These are phyloP conservation scores for Aurelia aurita complex sp. Pacific DNA, from an alignment of 30 jellyfish, hydroid and myxozoan genomes.

Conservation along the genomic window DNA sequence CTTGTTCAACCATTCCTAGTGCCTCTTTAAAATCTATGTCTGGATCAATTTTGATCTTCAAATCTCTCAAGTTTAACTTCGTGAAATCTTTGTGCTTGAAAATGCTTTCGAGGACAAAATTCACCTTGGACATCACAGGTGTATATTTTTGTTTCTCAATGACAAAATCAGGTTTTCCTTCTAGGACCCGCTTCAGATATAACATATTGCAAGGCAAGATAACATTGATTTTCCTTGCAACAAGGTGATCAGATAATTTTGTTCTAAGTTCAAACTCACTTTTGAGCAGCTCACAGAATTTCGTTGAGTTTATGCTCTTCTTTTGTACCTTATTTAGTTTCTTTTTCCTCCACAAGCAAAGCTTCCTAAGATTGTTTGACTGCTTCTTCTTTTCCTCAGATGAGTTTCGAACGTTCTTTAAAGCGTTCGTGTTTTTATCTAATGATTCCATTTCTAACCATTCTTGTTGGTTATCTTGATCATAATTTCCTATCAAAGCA, in stretches of 20 bases:
- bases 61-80: constrained; percentile 6
- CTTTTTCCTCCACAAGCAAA: constrained; percentile 23
- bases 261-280: constrained; percentile 1
- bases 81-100: constrained; percentile 18
- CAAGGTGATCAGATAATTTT: background rate
- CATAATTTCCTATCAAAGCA: too few relatives aligned
- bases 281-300: background rate
- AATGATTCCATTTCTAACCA: constrained; percentile 17
- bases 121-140: constrained; percentile 40
- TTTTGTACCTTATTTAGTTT: background rate
- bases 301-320: background rate
- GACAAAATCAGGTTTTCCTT: background rate
- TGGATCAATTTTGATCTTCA: background rate
- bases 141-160: background rate
- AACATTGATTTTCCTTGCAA: background rate
- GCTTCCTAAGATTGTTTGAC: background rate
- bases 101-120: constrained; percentile 16
- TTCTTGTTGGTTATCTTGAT: background rate
- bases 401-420: background rate
- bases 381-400: background rate
- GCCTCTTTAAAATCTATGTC: constrained; percentile 34
- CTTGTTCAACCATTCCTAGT: constrained; percentile 31
- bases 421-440: background rate
- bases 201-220: background rate
- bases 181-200: constrained; percentile 1